These are phyloP conservation scores for Sminthurides aquaticus DNA, from an alignment of 2,888 invertebrate genomes.

Conservation along the genomic window DNA sequence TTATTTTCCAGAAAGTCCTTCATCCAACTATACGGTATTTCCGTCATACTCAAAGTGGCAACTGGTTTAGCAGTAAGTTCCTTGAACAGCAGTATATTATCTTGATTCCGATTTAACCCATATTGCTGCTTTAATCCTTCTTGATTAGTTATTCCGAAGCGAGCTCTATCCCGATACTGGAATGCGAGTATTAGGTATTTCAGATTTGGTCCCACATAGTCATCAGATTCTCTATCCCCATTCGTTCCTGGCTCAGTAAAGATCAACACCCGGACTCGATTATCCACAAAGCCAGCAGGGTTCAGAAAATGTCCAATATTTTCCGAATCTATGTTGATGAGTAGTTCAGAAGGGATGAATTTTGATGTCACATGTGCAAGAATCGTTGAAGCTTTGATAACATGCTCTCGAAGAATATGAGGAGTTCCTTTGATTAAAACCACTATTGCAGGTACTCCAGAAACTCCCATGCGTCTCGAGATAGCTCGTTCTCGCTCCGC, in stretches of 20 bases:
- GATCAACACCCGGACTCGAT: slow-evolving; percentile 79
- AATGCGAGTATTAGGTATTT: slow-evolving; percentile 82
- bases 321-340: slow-evolving; percentile 60
- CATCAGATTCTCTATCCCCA: slow-evolving; percentile 50
- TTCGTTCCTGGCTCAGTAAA: slow-evolving; percentile 52
- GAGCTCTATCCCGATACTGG: slow-evolving; percentile 73
- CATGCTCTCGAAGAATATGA: slow-evolving; percentile 73
- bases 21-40: slow-evolving; percentile 79
- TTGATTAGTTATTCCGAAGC: slow-evolving; percentile 59
- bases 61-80: slow-evolving; percentile 72
- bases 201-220: slow-evolving; percentile 55
- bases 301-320: slow-evolving; percentile 63
- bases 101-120: slow-evolving; percentile 54
- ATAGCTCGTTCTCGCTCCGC: slow-evolving; percentile 72
- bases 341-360: slow-evolving; percentile 69
- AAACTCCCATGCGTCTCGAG: slow-evolving; percentile 69
- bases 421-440: slow-evolving; percentile 75
- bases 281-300: slow-evolving; percentile 82
- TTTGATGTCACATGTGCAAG: slow-evolving; percentile 70
- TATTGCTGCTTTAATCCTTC: slow-evolving; percentile 50
- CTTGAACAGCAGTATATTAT: slow-evolving; percentile 80
- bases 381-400: slow-evolving; percentile 55
- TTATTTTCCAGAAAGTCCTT: slow-evolving; percentile 81
- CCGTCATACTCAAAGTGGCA: slow-evolving; percentile 79
- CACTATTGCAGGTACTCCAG: slow-evolving; percentile 72